Base-by-base conservation (phyloP, 2,797 vertebrate genomes). In the Acestrorhynchus altus region DNA sequence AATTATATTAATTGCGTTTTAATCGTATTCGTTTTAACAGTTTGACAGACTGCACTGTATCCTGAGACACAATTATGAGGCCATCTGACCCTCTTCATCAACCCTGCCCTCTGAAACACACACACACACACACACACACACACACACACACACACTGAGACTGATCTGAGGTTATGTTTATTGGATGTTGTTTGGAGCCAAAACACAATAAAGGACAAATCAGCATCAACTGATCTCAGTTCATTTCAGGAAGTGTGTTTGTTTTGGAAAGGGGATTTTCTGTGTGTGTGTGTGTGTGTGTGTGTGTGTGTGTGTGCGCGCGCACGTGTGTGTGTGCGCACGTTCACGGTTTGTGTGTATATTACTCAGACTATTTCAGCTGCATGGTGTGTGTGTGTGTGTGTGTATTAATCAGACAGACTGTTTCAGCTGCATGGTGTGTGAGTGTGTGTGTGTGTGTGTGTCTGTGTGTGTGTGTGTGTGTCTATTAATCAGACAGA, bases 141-240 rank as follows among this genome's bases (percentile, higher is more conserved):
- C 16, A 40, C 24, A 52, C 57, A 65, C 56, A 71, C 20, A 71
- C 52, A 31, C 54, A 59, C 54, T 28, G 40, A 47, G 16, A 4
- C 0, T 7, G 2, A 57, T 15, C 22, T 4, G 22, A 60, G 57
- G 35, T 5, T 60, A 28, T 60, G 10, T 60, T 35, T 60, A 18
- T 60, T 31, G 8, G 28, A 8, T 60, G 28, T 31, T 2, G 26
- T 59, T 28, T 12, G 12, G 54, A 57, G 22, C 24, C 12, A 20
- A n/a, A 52, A 10, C n/a, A 4, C 46, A 54, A 54, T 54, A 54
- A 54, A 54, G 12, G n/a, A 52, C 47, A 52, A 10, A 52, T 20
- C 8, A 22, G 8, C 9, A 52, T 0, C 3, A 20, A 22, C 51
- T 52, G n/a, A 2, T 51, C 20, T 51, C 1, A 46, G 1, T 5